These are phyloP conservation scores for Charadrius vociferus DNA, from an alignment of 2,113 vertebrate species.

Conservation along the genomic window DNA sequence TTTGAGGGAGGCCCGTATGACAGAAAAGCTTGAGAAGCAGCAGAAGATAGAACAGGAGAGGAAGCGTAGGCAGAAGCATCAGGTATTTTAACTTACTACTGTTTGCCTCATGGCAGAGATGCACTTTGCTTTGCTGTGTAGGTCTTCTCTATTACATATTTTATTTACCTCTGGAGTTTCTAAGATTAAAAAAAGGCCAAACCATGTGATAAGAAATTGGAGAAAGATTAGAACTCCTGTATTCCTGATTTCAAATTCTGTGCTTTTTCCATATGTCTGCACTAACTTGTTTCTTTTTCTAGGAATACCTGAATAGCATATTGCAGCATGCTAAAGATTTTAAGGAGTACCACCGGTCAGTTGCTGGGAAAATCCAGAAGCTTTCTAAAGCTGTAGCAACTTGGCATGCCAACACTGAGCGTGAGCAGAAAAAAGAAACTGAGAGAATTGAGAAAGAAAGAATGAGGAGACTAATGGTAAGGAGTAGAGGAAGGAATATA, in stretches of 20 bases:
- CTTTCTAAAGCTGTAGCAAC: conserved; percentile 92
- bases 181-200: neutral
- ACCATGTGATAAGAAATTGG: neutral
- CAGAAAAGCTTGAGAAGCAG: conserved; percentile 97
- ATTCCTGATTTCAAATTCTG: neutral
- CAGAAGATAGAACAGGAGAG: conserved; percentile 99
- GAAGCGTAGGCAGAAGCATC: conserved; percentile 97
- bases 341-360: conserved; percentile 96
- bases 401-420: conserved; percentile 97
- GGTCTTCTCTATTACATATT: neutral
- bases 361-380: conserved; percentile 95
- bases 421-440: conserved; percentile 98
- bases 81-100: conserved; percentile 73
- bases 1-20: conserved; percentile 95
- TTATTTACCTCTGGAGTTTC: neutral
- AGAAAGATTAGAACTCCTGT: neutral
- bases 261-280: neutral
- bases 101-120: neutral
- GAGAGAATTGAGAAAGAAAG: conserved; percentile 98
- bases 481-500: neutral
- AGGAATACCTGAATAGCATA: conserved; percentile 99
- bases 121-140: neutral
- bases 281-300: conserved; percentile 31
- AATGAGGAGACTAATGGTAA: conserved; percentile 97
- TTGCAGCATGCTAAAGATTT: conserved; percentile 99